Evolutionary conservation across 2,113 vertebrate species (phyloP).

Genomic region (Neopipo cinnamomea): DNA sequence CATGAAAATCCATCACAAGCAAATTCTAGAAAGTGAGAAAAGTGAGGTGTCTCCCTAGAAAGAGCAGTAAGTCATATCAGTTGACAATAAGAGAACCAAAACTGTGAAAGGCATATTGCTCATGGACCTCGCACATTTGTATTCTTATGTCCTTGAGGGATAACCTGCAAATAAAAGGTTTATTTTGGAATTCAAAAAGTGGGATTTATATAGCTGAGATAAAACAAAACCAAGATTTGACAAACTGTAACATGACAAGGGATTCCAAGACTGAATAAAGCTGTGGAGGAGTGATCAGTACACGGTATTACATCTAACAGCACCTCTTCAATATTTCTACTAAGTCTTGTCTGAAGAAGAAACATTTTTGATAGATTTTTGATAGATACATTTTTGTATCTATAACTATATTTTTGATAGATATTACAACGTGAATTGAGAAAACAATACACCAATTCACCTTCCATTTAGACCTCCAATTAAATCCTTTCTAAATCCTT

Average conservation of each 20-base stretch:
- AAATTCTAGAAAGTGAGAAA: not conserved
- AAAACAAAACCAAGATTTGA: not conserved
- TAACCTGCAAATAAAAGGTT: not conserved
- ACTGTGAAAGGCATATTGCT: not conserved
- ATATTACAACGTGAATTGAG: not conserved
- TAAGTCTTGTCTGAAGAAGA: not conserved
- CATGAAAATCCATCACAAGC: not conserved
- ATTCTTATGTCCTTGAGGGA: not conserved
- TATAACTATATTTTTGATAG: not conserved
- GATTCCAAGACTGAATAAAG: not conserved
- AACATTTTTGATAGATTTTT: too few species aligned
- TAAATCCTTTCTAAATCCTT: not conserved
- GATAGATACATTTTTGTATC: too few species aligned
- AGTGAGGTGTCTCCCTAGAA: not conserved
- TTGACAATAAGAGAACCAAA: not conserved
- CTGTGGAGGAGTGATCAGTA: not conserved
- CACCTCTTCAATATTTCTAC: not conserved
- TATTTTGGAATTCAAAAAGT: not conserved
- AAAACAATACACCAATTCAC: not conserved
- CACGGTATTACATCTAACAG: not conserved
- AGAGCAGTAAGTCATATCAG: not conserved
- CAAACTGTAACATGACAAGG: not conserved
- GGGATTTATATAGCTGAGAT: not conserved
- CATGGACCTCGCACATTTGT: not conserved
- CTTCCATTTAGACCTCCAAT: not conserved